Conservation (phyloP, 2,113 vertebrate species). For the Hemiscyllium ocellatum region DNA sequence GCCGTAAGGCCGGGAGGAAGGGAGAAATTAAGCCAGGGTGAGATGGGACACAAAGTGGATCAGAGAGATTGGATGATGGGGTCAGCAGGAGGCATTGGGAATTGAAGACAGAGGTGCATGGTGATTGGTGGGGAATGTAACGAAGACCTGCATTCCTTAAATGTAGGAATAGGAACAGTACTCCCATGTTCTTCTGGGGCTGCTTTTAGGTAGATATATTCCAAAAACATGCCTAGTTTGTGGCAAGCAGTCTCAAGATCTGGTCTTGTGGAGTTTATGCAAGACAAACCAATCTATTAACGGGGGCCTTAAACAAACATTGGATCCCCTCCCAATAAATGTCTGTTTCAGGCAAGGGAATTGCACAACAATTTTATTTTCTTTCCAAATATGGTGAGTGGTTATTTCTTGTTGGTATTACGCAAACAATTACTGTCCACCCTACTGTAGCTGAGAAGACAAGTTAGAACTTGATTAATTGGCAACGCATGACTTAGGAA, state of each 20-base stretch:
- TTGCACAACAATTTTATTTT: not conserved
- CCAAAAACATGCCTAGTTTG: not conserved
- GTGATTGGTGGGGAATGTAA: not conserved
- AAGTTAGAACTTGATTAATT: not conserved
- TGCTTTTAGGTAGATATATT: not conserved
- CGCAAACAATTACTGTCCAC: not conserved
- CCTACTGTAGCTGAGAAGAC: not conserved
- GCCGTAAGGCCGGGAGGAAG: not conserved
- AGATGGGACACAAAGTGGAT: not conserved
- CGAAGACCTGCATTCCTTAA: not conserved
- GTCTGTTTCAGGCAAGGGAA: not conserved
- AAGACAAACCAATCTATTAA: not conserved
- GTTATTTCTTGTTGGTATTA: not conserved
- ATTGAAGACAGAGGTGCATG: not conserved
- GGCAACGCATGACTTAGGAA: not conserved
- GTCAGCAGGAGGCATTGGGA: not conserved
- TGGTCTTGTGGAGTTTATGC: not conserved
- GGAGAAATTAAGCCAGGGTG: not conserved
- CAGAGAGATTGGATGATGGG: not conserved
- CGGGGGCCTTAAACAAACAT: not conserved
- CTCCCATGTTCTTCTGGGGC: not conserved
- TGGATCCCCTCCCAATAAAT: not conserved
- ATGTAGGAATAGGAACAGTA: not conserved
- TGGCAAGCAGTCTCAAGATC: not conserved
- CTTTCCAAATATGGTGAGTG: not conserved